Conservation (phyloP, 2,113 vertebrate species). For the Mugil cephalus region DNA sequence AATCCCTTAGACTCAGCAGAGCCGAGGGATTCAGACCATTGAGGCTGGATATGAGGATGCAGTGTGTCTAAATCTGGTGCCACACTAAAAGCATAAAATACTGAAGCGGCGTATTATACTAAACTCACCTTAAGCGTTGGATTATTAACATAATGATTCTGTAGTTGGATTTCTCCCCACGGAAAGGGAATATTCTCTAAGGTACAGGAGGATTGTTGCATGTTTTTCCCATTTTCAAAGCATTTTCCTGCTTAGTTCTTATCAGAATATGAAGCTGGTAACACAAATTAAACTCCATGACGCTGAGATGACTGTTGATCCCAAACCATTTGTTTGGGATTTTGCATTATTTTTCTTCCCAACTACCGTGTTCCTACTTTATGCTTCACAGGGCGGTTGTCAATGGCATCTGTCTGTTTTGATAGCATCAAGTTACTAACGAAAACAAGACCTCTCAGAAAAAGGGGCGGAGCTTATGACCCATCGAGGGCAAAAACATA, state of each 20-base stretch:
- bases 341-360: no score
- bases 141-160: slow-evolving; percentile 1
- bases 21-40: slow-evolving; percentile 28
- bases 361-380: no score
- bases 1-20: slow-evolving; percentile 31
- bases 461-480: no score
- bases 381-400: no score
- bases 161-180: neutral
- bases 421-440: no score
- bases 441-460: no score
- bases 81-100: slow-evolving; percentile 2
- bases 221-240: neutral
- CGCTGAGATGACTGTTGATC: no score
- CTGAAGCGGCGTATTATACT: slow-evolving; percentile 12
- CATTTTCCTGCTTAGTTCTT: neutral
- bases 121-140: neutral
- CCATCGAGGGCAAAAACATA: no score
- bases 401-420: no score
- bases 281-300: no score
- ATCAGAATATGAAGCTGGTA: no score
- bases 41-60: slow-evolving; percentile 4
- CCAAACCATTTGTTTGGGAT: no score
- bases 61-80: slow-evolving; percentile 41
- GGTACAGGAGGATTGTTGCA: neutral
- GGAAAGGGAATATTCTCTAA: neutral